Conservation (phyloP, 2,113 vertebrate species). For the Tauraco erythrolophus region DNA sequence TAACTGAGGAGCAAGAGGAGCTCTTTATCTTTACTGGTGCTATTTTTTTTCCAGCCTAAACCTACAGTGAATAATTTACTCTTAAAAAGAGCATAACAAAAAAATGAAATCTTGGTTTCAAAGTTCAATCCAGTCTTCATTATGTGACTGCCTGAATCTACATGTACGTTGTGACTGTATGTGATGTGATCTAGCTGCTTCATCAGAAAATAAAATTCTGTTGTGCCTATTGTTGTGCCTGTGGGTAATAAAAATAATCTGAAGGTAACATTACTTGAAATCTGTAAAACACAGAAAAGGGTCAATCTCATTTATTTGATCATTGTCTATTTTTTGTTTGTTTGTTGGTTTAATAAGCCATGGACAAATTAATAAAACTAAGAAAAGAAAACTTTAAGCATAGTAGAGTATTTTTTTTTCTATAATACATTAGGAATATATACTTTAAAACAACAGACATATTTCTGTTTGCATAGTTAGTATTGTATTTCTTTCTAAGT, state of each 20-base stretch:
- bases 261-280: not conserved
- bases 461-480: not conserved
- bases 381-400: not conserved
- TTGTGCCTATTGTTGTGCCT: not conserved
- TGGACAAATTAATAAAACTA: not conserved
- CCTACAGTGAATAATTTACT: not conserved
- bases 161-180: not conserved
- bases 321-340: not conserved
- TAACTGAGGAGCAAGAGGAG: not conserved
- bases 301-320: not conserved
- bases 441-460: not conserved
- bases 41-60: not conserved
- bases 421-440: not conserved
- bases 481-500: not conserved
- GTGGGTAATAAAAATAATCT: not conserved
- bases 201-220: not conserved
- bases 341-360: not conserved
- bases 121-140: not conserved
- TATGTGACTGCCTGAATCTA: not conserved
- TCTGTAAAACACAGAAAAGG: not conserved
- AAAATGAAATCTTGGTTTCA: not conserved
- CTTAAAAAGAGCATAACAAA: not conserved
- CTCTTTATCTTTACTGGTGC: not conserved
- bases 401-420: not conserved
- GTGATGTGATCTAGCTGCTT: not conserved